Percentiles rank a stretch among this genome's conserved stretches.
These are phyloP conservation scores for Tinamus guttatus DNA, from an alignment of 2,113 vertebrate genomes.

Conservation along the genomic window DNA sequence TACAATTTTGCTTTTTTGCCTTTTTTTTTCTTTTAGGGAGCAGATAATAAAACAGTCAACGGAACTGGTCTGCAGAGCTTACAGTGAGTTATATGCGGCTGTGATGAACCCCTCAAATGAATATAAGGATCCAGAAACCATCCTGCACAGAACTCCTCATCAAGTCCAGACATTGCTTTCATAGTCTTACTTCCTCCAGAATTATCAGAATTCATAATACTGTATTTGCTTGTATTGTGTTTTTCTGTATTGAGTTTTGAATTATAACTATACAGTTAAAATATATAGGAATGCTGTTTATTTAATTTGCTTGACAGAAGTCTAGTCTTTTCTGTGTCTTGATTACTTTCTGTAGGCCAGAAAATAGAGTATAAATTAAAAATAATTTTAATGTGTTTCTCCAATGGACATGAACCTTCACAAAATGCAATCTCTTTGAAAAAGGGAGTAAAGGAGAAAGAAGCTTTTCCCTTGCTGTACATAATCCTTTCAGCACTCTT, in stretches of 20 bases:
- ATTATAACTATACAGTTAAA: conserved; percentile 2
- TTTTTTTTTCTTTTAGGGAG: conserved; percentile 79
- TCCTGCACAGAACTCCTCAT: conserved; percentile 90
- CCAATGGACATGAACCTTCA: conserved; percentile 1
- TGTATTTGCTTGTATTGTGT: conserved; percentile 18
- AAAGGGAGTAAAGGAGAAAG: conserved; percentile 8
- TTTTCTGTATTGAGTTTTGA: conserved; percentile 39
- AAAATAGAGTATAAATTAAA: conserved; percentile 58
- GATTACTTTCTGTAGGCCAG: conserved; percentile 4
- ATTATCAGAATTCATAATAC: background rate
- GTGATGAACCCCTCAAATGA: conserved; percentile 85
- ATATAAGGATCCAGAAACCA: conserved; percentile 89
- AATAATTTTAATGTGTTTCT: conserved; percentile 53
- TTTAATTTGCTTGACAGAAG: conserved; percentile 35
- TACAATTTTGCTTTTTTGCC: background rate
- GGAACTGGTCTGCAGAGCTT: conserved; percentile 93
- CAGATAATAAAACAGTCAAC: conserved; percentile 95
- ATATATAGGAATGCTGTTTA: conserved; percentile 2
- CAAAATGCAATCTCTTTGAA: conserved; percentile 25
- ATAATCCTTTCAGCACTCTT: conserved; percentile 22
- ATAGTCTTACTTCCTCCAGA: conserved; percentile 54
- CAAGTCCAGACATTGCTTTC: conserved; percentile 92
- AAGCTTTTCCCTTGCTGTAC: conserved; percentile 37
- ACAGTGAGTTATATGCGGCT: conserved; percentile 88
- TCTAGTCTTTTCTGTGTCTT: conserved; percentile 29